A percentile compares a stretch with the other conserved stretches of the same genome.
These are phyloP conservation scores for Octodonta nipae DNA, from an alignment of 2,888 invertebrate genomes.

Conservation along the genomic window DNA sequence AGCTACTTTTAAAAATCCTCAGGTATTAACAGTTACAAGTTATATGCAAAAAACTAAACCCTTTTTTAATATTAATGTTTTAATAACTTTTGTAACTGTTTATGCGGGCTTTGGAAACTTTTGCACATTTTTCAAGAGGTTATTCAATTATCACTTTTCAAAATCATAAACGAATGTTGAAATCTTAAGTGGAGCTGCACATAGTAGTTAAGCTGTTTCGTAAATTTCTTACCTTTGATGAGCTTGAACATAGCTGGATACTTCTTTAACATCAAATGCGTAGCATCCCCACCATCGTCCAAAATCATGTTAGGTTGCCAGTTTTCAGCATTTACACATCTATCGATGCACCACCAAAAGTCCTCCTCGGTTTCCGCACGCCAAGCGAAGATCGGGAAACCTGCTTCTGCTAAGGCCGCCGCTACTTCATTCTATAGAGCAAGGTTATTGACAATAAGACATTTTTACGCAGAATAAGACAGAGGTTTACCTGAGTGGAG, in stretches of 20 bases:
- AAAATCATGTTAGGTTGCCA: constrained; percentile 98
- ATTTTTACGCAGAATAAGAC: constrained; percentile 2
- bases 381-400: constrained; percentile 88
- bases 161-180: too few relatives aligned
- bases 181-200: too few relatives aligned
- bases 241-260: constrained; percentile 85
- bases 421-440: constrained; percentile 79
- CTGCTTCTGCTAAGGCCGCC: constrained; percentile 84
- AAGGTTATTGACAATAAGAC: constrained; percentile 1
- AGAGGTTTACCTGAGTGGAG: constrained; percentile 64
- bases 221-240: constrained; percentile 59
- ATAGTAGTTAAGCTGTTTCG: constrained; percentile 1
- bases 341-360: constrained; percentile 99
- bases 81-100: too few relatives aligned
- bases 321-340: constrained; percentile 76
- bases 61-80: too few relatives aligned
- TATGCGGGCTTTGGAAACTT: too few relatives aligned
- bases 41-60: too few relatives aligned
- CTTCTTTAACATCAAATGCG: constrained; percentile 90
- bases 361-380: constrained; percentile 94
- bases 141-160: too few relatives aligned
- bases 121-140: too few relatives aligned
- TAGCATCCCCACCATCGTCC: constrained; percentile 94
- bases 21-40: too few relatives aligned
- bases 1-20: too few relatives aligned